These are phyloP conservation scores for Rynchops niger DNA, from an alignment of 2,113 vertebrate genomes.

Conservation along the genomic window DNA sequence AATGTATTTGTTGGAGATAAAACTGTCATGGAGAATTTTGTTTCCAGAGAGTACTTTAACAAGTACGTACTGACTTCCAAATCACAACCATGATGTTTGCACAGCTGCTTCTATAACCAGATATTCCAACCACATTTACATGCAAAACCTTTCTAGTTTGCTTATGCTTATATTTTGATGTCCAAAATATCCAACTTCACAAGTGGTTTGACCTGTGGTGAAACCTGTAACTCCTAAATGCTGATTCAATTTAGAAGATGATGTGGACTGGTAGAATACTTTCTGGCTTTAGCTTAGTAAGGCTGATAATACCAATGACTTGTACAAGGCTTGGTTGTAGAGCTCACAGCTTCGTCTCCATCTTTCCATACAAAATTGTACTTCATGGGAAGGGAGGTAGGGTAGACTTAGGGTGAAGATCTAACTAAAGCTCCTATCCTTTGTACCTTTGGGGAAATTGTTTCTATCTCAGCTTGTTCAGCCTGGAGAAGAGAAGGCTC, in stretches of 20 bases:
- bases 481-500: too few relatives aligned
- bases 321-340: background rate
- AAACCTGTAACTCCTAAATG: background rate
- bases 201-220: background rate
- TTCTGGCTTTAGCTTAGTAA: background rate
- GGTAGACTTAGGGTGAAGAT: background rate
- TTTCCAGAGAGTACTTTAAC: background rate
- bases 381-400: background rate
- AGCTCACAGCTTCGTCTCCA: background rate
- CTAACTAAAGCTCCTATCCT: background rate
- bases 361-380: background rate
- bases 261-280: background rate
- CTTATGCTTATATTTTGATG: background rate
- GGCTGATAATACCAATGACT: background rate
- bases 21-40: background rate
- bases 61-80: background rate
- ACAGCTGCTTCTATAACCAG: background rate
- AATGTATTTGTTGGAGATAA: background rate
- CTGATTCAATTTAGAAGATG: background rate
- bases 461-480: background rate
- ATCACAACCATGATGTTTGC: background rate
- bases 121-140: background rate
- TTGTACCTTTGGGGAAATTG: background rate
- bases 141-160: background rate
- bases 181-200: background rate